Base-by-base conservation (phyloP, 1,140 invertebrate species). In the Aphidius ervi region DNA sequence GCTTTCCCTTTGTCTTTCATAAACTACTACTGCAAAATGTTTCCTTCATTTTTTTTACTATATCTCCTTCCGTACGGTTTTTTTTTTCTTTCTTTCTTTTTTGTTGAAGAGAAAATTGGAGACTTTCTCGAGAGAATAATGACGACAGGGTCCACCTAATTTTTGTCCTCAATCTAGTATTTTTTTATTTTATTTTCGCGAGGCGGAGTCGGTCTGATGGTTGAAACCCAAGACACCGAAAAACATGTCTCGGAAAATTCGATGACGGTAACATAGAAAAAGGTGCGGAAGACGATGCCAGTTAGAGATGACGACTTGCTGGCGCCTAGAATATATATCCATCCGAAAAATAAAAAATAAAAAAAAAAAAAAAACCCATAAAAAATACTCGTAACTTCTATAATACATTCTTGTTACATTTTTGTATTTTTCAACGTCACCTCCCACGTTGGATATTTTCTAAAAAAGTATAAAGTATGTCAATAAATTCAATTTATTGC, bases 271-370 rank as follows among this genome's bases (percentile, higher is more conserved):
- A 31, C 23, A 31, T 31, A 3, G 23, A 31, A 31, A 31, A 31
- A 31, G 23, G 23, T 31, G 58, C 59, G 68, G 69, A 74, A 77
- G 72, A 70, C 69, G 76, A 80, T 78, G 69, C 72, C 71, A 56
- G 43, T 49, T 59, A 65, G 71, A 76, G 75, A 75, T 78, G 76
- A 77, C 75, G 77, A 76, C 74, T 65, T 62, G 57, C 65, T 71
- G 76, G 77, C 76, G 76, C 73, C 70, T 42, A 46, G 52, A 62
- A 62, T 62, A 69, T 16, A 31, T 31, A 31, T 31, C 23, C 23
- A 31, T 31, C 4, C 23, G 23, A 31, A 31, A 31, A 31, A 31
- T 3, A 31, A 31, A 31, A 3, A 31, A 3, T 3, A 31, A 31
- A 31, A 31, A 31, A 3, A 31, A 3, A 31, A 31, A 31, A n/a